Evolutionary conservation across 2,888 invertebrate species (phyloP), one percentile per base, ranked within the genome.

Genomic region (Trichopoda pennipes): DNA sequence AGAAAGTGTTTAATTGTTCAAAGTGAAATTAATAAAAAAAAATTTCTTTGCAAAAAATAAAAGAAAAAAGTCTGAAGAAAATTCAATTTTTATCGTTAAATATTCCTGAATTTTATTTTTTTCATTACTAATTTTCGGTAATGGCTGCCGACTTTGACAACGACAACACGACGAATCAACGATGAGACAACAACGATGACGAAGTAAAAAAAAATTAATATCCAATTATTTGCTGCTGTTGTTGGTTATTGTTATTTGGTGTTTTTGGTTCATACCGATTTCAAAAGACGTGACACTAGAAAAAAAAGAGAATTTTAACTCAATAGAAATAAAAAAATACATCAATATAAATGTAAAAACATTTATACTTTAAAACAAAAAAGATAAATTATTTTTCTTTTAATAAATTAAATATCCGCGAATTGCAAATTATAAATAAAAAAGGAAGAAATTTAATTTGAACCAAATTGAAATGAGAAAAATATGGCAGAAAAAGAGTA

Each of bases 201-300:
- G 85, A 87, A 85, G 85, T 85, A 85, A 8, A 28, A 28, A 86
- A 86, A 85, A 85, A 86, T 85, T 84, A 85, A 85, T 83, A 80
- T 80, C 74, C 74, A 81, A 38, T 38, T 38, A 83, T 81, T 79
- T 72, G 56, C 79, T 78, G 74, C 38, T 75, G 72, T 74, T 74
- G 83, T 79, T 76, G 81, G 35, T 51, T 66, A 35, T 63, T 74
- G 23, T 42, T 72, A 61, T 61, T 19, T 72, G 58, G 56, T 38
- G 75, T 61, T 79, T 86, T 85, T 64, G 76, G 84, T 85, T 81
- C 38, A 64, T 72, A 78, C 58, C 32, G 28, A 53, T 44, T 74
- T 69, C 12, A 58, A 69, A 78, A 80, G 73, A 73, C 61, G 55
- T 69, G 81, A 76, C 55, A 76, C 19, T 69, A 58, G 55, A 77